Evolutionary conservation across 2,113 vertebrate species (phyloP), one percentile per base, ranked within the genome.

Genomic region (Tyto alba): DNA sequence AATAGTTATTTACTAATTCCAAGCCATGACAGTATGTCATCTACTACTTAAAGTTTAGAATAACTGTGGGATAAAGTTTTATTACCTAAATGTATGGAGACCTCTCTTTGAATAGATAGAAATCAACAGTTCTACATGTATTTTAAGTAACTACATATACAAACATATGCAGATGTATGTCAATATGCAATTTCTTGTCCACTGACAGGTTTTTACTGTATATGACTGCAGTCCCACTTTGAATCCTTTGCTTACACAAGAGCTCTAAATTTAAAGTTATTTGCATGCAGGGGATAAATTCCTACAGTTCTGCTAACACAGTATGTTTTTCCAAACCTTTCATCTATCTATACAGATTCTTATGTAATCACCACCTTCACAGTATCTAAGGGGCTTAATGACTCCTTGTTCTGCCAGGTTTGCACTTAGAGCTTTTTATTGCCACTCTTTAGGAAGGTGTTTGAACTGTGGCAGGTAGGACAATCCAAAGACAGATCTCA

Each of bases 341-440:
- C 97, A 96, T 96, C 97, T 96, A 19, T 60, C 91, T 85, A 1
- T 92, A 72, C 45, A 89, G 69, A 77, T 92, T 78, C 95, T 94
- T 89, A 88, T 75, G 79, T 85, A 90, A 95, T 95, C 96, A 89
- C 60, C 86, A 92, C 66, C 79, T 96, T 90, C 90, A 64, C 52
- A 16, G 69, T 78, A 88, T 94, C 95, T 93, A 74, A 95, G 83
- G 53, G 73, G 52, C 30, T 93, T 98, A 98, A 98, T 97, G 97
- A 98, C 87, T 98, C 95, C 94, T 97, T 96, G 96, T 97, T 97
- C 96, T 97, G 97, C 96, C 97, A 97, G 96, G 85, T 94, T 98
- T 97, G 95, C 95, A 96, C 97, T 97, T 97, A 98, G 94, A 97
- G 97, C 93, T 97, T 97, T 98, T 98, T 98, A 98, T 98, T 98